Evolutionary conservation across 1,140 invertebrate species (phyloP), one percentile per base, ranked within the genome.

Genomic region (Anagrus nilaparvatae): DNA sequence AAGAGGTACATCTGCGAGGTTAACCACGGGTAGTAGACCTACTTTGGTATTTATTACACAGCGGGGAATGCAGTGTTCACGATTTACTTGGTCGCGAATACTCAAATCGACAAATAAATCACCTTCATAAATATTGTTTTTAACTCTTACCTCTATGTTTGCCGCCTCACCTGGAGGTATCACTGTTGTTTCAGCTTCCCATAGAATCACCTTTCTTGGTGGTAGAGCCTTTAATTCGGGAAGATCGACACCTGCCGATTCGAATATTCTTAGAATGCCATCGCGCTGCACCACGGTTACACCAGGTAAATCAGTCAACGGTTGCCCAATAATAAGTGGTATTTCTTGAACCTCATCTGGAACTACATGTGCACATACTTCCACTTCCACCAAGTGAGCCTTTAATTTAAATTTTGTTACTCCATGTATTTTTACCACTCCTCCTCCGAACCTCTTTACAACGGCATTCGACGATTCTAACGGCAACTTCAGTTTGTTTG

Each of bases 21-120:
- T 42, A 3, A 42, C 10, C 12, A 46, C 34, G 5, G 39, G 44
- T 29, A 46, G 25, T 2, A 32, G 21, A n/a, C 33, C 44, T 5
- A 21, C 16, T 17, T 23, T 10, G 2, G 39, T 46, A 37, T 38
- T 46, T 30, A 30, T 36, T 3, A 35, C 14, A 16, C 33, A 43
- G 14, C 33, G 24, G n/a, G 34, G 25, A 10, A 43, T 36, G 34
- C 44, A 46, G 19, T 46, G 38, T 32, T 35, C 29, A 12, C 10
- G 27, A 23, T 38, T 41, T 21, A 41, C 39, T 38, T 46, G 41
- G n/a, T 33, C 24, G 2, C 39, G 34, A 8, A 46, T 32, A 38
- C 39, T 46, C 7, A 46, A 34, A 14, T 41, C 38, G 6, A 46
- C 20, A 29, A 29, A 46, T 16, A 46, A 13, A 33, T 42, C 34